phyloP scores from a whole-genome alignment of 2,113 vertebrate genomes.

The Microtus richardsoni region DNA sequence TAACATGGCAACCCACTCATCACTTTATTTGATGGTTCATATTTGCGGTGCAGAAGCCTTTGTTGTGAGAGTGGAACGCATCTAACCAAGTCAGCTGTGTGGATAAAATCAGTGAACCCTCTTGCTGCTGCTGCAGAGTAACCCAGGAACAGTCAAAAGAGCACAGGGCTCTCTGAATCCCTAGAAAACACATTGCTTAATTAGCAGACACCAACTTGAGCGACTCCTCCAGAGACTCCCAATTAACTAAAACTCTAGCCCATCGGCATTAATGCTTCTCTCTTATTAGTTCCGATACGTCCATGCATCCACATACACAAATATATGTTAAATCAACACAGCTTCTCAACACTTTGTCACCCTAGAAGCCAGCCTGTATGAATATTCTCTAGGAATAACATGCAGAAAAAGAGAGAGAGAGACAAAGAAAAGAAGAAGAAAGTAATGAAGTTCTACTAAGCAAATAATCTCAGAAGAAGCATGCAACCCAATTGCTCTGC shows the following conservation, averaged over 20 bases:
- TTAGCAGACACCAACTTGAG: constrained; percentile 73
- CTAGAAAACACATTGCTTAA: constrained; percentile 66
- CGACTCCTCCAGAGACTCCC: constrained; percentile 73
- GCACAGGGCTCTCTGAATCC: constrained; percentile 45
- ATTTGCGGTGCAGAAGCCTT: background rate
- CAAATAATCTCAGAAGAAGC: constrained; percentile 42
- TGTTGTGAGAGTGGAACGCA: background rate
- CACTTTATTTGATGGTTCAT: background rate
- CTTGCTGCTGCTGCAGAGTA: background rate
- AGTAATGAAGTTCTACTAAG: constrained; percentile 21
- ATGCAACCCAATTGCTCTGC: background rate
- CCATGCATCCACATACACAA: background rate
- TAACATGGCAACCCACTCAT: background rate
- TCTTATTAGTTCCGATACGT: constrained; percentile 49
- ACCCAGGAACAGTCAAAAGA: constrained; percentile 26
- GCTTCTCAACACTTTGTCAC: constrained; percentile 49
- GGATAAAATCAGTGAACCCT: constrained; percentile 16
- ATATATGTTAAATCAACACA: constrained; percentile 14
- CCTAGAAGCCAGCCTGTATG: constrained; percentile 4
- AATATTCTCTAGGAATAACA: constrained; percentile 44
- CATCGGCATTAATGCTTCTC: constrained; percentile 41
- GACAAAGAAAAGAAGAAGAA: background rate
- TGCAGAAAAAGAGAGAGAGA: background rate
- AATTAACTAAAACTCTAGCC: constrained; percentile 72
- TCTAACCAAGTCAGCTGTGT: background rate